phyloP scores from a whole-genome alignment of 2,113 vertebrate species.

The Murina feae region DNA sequence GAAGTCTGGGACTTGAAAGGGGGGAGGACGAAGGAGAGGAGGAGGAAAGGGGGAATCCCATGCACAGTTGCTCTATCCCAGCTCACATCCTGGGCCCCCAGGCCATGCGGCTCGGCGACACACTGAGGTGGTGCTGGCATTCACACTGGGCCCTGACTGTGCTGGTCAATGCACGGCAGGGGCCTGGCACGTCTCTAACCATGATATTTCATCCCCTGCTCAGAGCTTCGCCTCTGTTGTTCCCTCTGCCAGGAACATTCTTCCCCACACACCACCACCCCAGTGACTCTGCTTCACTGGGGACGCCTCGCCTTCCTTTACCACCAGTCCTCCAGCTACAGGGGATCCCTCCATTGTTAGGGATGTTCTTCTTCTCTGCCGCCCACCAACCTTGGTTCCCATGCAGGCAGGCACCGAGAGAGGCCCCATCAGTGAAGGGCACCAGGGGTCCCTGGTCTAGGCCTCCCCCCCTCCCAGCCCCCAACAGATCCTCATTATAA shows the following conservation, averaged over 20 bases:
- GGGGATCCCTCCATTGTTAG: background rate
- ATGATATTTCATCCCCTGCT: background rate
- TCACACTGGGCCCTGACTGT: background rate
- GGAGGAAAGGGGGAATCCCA: too few species aligned
- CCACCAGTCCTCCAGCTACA: too few species aligned
- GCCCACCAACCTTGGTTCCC: background rate
- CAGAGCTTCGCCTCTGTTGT: background rate
- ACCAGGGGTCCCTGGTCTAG: background rate
- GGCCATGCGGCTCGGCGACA: rapidly evolving
- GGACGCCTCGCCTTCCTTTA: background rate
- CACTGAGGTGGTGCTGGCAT: background rate
- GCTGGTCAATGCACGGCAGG: background rate
- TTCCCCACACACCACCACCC: background rate
- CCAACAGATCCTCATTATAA: background rate
- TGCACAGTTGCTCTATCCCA: background rate
- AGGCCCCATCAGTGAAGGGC: background rate
- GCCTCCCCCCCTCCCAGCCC: rapidly evolving
- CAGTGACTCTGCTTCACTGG: background rate
- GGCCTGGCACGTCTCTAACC: background rate
- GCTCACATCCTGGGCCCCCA: background rate
- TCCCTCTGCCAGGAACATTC: background rate
- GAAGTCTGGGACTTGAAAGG: background rate
- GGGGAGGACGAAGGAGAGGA: background rate
- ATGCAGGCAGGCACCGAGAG: rapidly evolving
- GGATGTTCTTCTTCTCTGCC: background rate